These are phyloP conservation scores for Aptenodytes forsteri DNA, from an alignment of 2,113 vertebrate species.

Conservation along the genomic window DNA sequence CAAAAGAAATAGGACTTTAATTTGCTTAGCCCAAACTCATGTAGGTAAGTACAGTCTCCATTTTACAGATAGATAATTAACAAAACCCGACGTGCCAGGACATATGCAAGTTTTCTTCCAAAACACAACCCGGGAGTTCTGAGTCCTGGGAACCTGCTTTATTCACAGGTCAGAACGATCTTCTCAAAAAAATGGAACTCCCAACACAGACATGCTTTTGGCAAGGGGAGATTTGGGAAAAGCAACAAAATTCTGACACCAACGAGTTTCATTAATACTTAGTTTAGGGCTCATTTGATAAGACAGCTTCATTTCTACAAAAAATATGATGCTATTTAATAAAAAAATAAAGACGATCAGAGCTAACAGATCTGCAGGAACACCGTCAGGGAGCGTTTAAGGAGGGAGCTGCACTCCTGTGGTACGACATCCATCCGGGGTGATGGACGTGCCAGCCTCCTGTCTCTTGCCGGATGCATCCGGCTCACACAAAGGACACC, in stretches of 20 bases:
- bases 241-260: background rate
- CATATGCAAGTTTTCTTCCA: background rate
- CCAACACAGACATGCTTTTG: background rate
- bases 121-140: background rate
- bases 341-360: background rate
- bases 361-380: background rate
- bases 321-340: background rate
- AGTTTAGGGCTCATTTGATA: background rate
- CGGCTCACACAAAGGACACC: background rate
- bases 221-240: background rate
- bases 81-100: background rate
- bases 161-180: background rate
- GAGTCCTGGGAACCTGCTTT: background rate
- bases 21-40: background rate
- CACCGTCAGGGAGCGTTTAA: background rate
- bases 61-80: background rate
- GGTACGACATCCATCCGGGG: rapidly evolving
- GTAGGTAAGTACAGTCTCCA: rapidly evolving
- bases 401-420: background rate
- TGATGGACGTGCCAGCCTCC: background rate
- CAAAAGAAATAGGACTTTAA: background rate
- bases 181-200: background rate
- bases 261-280: rapidly evolving
- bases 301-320: background rate
- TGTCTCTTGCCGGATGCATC: background rate